Base-by-base conservation (phyloP, 2,888 invertebrate genomes). In the Stenodema calcarata region DNA sequence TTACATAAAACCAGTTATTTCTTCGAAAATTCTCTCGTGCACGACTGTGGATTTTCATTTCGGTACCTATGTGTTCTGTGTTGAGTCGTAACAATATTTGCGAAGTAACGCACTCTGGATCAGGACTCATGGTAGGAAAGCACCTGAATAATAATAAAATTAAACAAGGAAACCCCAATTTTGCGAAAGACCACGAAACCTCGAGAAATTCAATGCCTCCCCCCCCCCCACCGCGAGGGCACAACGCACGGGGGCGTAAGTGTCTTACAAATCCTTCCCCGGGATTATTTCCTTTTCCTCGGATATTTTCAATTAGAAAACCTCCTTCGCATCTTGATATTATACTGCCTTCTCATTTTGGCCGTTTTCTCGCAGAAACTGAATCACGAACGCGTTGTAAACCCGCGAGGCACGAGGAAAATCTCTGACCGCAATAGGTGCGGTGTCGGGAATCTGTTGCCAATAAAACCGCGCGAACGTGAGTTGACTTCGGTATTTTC, bases 401-500 rank as follows among this genome's bases (percentile, higher is more conserved):
- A 62, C 62, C 62, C 62, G 62, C 23, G 27, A 62, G 62, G 62
- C 62, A 35, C 14, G 18, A 69, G 69, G 35, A 41, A 73, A 73
- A 73, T 73, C 73, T 73, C 73, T 41, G 73, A 73, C 73, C 73
- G 35, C 73, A 30, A 16, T 30, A 73, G 41, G 18, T 73, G 41
- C 73, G 35, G 73, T 41, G 41, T 73, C 35, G 30, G 35, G 73
- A 73, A 73, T 73, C 73, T 41, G 73, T 73, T 73, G 73, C 73
- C 73, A 73, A 73, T 73, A 73, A 73, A 73, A 73, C 35, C 35
- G 9, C 35, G 41, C 35, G 73, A 73, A 73, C 73, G 73, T 73
- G 73, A 73, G 73, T 18, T 30, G 73, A 35, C 30, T 73, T 23
- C 62, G 12, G 62, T 23, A 62, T 62, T 62, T 62, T 62, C 12